phyloP scores from a whole-genome alignment of 2,888 invertebrate species.

The Nebria brevicollis region DNA sequence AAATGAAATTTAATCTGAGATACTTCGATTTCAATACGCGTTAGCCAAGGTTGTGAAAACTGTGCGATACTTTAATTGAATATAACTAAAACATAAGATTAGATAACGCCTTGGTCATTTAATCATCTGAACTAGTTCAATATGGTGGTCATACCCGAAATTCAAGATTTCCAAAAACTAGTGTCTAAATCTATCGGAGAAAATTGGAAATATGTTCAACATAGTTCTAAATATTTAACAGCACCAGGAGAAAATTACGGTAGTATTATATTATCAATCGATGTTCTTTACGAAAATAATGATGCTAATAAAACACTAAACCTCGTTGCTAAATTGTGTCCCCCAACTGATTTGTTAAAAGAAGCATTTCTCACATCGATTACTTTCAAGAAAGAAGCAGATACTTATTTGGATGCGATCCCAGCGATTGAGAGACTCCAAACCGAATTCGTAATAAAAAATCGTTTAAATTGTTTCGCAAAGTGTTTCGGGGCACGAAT shows the following conservation, averaged over 20 bases:
- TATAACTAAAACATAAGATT: neutral
- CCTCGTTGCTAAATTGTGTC: constrained; percentile 69
- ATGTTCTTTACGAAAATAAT: constrained; percentile 56
- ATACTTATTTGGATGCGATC: constrained; percentile 65
- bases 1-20: too few relatives aligned
- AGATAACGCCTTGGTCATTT: neutral
- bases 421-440: constrained; percentile 66
- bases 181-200: constrained; percentile 17
- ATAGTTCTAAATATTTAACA: constrained; percentile 35
- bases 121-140: neutral
- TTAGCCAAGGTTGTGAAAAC: too few relatives aligned
- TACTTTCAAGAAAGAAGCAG: constrained; percentile 69
- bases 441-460: constrained; percentile 61
- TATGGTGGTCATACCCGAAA: constrained; percentile 20
- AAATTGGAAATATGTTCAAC: constrained; percentile 29
- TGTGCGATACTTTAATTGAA: neutral
- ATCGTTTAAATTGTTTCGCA: constrained; percentile 64
- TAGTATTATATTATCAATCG: constrained; percentile 66
- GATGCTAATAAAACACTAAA: constrained; percentile 59
- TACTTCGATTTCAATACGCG: too few relatives aligned
- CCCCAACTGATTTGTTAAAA: constrained; percentile 66
- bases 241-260: constrained; percentile 68
- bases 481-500: constrained; percentile 68
- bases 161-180: constrained; percentile 22
- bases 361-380: constrained; percentile 67